A percentile compares a stretch with the other conserved stretches of the same genome.
phyloP scores from a whole-genome alignment of 2,888 invertebrate species.

The Drosophila sordidapex region DNA sequence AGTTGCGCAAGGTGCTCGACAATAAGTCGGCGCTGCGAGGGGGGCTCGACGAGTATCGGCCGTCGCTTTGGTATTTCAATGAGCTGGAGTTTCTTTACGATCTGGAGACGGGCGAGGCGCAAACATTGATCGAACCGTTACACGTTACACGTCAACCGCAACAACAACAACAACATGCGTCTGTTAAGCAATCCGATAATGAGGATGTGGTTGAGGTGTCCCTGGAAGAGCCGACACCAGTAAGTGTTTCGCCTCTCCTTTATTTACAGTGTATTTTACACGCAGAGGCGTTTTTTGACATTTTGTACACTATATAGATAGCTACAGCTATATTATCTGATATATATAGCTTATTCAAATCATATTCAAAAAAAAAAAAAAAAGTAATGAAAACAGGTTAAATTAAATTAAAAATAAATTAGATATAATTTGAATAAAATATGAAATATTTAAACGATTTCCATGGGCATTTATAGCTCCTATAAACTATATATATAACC shows the following conservation, averaged over 20 bases:
- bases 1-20: constrained; percentile 59
- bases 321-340: background rate
- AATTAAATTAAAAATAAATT: too few relatives aligned
- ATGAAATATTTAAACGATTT: too few relatives aligned
- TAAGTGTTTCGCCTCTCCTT: constrained; percentile 9
- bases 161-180: background rate
- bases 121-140: constrained; percentile 9
- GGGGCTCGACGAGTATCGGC: constrained; percentile 47
- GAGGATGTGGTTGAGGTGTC: constrained; percentile 19
- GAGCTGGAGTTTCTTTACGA: constrained; percentile 67
- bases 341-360: background rate
- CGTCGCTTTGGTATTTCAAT: constrained; percentile 63
- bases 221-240: constrained; percentile 12
- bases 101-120: constrained; percentile 55
- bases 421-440: too few relatives aligned
- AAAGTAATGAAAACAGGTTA: too few relatives aligned
- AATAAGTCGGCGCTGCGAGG: constrained; percentile 19
- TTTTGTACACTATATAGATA: background rate
- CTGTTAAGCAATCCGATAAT: background rate
- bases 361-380: background rate
- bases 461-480: too few relatives aligned
- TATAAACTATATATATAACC: too few relatives aligned
- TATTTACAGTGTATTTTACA: too few relatives aligned
- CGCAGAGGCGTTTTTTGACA: too few relatives aligned
- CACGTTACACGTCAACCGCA: background rate